phyloP scores from a whole-genome alignment of 2,113 vertebrate species.

The Lampris megalopsis region DNA sequence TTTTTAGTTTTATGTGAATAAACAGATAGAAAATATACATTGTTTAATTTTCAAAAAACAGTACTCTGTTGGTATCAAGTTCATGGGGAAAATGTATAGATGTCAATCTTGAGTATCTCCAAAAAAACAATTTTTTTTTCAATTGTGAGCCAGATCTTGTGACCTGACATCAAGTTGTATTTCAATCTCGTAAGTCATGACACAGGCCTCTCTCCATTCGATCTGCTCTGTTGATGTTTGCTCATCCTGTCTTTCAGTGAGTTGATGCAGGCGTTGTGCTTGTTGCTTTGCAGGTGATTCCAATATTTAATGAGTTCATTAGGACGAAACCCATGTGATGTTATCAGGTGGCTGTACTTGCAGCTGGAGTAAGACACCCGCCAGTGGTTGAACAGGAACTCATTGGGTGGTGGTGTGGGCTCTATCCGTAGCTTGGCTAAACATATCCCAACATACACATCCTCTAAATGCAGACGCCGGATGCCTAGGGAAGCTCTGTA shows the following conservation, averaged over 20 bases:
- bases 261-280: conserved; percentile 91
- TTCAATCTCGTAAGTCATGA: neutral
- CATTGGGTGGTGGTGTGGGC: conserved; percentile 90
- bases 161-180: neutral
- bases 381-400: conserved; percentile 98
- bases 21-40: neutral
- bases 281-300: conserved; percentile 95
- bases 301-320: conserved; percentile 95
- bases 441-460: conserved; percentile 95
- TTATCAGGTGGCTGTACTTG: conserved; percentile 97
- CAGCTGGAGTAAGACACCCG: conserved; percentile 96
- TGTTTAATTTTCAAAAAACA: too few species aligned
- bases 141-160: neutral
- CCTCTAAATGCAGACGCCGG: conserved; percentile 91
- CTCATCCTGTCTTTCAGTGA: conserved; percentile 85
- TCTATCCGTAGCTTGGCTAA: conserved; percentile 91
- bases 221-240: conserved; percentile 83
- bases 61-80: neutral
- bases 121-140: neutral
- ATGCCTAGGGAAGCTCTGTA: conserved; percentile 89
- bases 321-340: conserved; percentile 96
- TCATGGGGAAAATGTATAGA: neutral
- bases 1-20: neutral
- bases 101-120: neutral
- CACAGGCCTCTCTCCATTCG: conserved; percentile 70